These are phyloP conservation scores for Tortricodes alternella DNA, from an alignment of 2,888 invertebrate genomes.

Conservation along the genomic window DNA sequence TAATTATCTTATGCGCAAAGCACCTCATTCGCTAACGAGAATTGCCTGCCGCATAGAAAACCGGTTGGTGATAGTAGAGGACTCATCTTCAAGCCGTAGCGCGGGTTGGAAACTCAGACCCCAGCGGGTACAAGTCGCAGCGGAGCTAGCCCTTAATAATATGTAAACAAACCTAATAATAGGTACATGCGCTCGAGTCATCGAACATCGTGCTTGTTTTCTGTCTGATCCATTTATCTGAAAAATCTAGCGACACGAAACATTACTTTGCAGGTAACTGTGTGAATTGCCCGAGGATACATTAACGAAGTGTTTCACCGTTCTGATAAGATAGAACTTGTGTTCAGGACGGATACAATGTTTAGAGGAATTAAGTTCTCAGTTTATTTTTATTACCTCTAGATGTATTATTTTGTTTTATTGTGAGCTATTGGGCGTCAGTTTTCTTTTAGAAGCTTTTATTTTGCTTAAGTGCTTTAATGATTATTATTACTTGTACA, in stretches of 20 bases:
- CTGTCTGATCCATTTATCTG: slow-evolving; percentile 56
- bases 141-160: neutral
- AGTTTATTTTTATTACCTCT: neutral
- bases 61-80: no score
- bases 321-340: slow-evolving; percentile 8
- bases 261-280: slow-evolving; percentile 58
- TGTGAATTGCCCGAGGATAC: slow-evolving; percentile 50
- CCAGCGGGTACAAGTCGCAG: no score
- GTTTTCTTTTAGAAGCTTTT: no score
- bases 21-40: no score
- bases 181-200: slow-evolving; percentile 3
- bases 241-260: slow-evolving; percentile 53
- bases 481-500: no score
- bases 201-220: slow-evolving; percentile 42
- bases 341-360: neutral
- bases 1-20: no score
- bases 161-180: neutral
- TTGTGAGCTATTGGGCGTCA: no score
- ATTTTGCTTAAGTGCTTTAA: no score
- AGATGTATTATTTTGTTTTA: no score
- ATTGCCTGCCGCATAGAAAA: no score
- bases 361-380: neutral
- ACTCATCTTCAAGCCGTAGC: no score
- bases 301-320: slow-evolving; percentile 37
- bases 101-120: no score